A percentile compares a stretch with the other conserved stretches of the same genome.
Conservation (phyloP, 2,113 vertebrate genomes). For the Sylvilagus bachmani region DNA sequence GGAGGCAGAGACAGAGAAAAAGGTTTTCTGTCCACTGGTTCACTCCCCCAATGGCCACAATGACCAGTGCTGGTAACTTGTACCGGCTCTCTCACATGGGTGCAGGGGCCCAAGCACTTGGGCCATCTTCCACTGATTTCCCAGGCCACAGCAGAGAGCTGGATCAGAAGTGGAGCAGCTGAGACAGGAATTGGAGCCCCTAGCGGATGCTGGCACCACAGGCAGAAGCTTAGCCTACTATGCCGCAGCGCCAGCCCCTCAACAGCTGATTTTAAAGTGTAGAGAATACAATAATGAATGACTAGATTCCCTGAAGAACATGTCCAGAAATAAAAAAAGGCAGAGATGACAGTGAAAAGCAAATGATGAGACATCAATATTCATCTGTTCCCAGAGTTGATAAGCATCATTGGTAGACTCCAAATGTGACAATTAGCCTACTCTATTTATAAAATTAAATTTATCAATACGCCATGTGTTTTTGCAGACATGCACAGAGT, state of each 20-base stretch:
- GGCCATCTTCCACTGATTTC: too few species aligned
- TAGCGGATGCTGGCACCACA: too few species aligned
- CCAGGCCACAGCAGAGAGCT: too few species aligned
- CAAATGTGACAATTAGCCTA: not conserved
- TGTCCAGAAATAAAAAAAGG: not conserved
- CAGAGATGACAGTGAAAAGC: not conserved
- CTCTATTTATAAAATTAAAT: not conserved
- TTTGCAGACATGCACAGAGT: not conserved
- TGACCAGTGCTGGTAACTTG: too few species aligned
- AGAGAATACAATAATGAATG: conserved; percentile 17
- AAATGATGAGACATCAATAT: not conserved
- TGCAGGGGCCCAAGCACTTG: too few species aligned
- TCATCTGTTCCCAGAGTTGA: not conserved
- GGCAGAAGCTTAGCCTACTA: too few species aligned
- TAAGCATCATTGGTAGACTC: not conserved
- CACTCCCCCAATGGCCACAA: too few species aligned
- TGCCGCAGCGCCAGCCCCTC: not conserved
- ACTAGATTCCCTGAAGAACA: not conserved
- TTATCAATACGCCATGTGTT: not conserved
- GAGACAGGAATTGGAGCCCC: too few species aligned
- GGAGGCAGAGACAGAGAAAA: too few species aligned
- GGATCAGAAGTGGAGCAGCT: too few species aligned
- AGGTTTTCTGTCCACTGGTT: too few species aligned
- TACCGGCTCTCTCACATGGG: too few species aligned
- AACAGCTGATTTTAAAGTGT: not conserved